A percentile compares a stretch with the other conserved stretches of the same genome.
Conservation (phyloP, 2,113 vertebrate genomes). For the Crotalus horridus region DNA sequence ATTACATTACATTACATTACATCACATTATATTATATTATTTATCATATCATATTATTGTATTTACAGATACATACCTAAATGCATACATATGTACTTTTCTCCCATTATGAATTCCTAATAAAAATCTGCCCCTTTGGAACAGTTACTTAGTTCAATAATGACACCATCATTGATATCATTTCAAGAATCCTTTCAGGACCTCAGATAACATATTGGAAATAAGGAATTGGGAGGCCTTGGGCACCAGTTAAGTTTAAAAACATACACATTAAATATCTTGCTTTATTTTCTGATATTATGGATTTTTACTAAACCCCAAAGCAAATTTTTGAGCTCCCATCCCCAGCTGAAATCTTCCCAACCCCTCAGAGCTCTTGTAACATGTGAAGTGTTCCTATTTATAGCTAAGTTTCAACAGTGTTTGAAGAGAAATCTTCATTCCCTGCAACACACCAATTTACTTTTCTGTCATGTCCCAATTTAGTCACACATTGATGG, state of each 20-base stretch:
- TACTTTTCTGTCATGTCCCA: background rate
- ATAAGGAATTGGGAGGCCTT: background rate
- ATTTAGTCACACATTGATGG: background rate
- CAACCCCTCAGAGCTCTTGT: background rate
- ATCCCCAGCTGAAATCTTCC: background rate
- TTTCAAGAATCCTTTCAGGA: background rate
- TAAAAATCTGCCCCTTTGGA: background rate
- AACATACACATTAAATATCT: background rate
- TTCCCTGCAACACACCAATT: background rate
- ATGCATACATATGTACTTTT: background rate
- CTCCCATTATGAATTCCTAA: background rate
- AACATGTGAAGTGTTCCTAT: background rate
- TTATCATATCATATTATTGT: background rate
- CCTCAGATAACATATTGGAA: background rate
- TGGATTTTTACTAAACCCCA: background rate
- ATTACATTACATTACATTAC: too few relatives aligned
- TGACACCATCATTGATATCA: background rate
- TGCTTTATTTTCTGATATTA: background rate
- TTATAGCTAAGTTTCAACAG: background rate
- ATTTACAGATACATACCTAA: background rate
- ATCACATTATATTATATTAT: too few relatives aligned
- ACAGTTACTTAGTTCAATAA: background rate
- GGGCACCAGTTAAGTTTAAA: background rate
- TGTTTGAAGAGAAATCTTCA: background rate
- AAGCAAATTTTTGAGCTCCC: background rate